A percentile compares a stretch with the other conserved stretches of the same genome.
Conservation (phyloP, 2,797 vertebrate genomes). For the Chaunax sp. region DNA sequence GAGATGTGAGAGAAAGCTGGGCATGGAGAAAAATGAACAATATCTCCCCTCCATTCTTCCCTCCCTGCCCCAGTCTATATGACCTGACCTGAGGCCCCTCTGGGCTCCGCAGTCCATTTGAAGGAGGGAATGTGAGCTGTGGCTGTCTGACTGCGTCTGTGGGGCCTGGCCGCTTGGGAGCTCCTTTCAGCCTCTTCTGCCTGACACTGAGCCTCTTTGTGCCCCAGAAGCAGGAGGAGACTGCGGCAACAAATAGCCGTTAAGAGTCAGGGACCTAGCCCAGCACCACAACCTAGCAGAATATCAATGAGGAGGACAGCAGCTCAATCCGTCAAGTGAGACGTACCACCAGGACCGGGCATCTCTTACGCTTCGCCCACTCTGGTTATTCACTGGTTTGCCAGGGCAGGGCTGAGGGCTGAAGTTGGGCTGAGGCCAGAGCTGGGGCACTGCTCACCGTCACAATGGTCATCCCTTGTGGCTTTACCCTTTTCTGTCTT, state of each 20-base stretch:
- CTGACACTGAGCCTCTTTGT: conserved; percentile 85
- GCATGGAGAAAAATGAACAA: conserved; percentile 49
- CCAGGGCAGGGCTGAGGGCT: conserved; percentile 35
- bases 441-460: conserved; percentile 43
- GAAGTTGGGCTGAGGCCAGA: conserved; percentile 45
- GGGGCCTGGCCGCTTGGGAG: conserved; percentile 77
- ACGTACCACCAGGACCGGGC: conserved; percentile 38
- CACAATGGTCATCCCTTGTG: conserved; percentile 73
- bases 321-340: conserved; percentile 59
- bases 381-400: conserved; percentile 28
- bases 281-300: conserved; percentile 53
- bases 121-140: conserved; percentile 77
- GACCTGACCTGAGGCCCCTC: conserved; percentile 71
- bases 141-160: conserved; percentile 67
- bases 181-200: conserved; percentile 79
- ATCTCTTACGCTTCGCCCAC: conserved; percentile 47
- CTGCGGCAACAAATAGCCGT: conserved; percentile 80
- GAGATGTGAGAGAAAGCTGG: conserved; percentile 13
- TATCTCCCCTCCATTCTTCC: conserved; percentile 42
- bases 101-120: conserved; percentile 68
- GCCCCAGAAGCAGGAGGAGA: conserved; percentile 77
- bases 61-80: conserved; percentile 50
- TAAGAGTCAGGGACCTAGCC: conserved; percentile 76
- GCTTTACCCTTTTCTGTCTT: conserved; percentile 54
- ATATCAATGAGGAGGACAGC: conserved; percentile 76